Evolutionary conservation across 1,140 invertebrate species (phyloP).

Genomic region (Drosophila quadrilineata): DNA sequence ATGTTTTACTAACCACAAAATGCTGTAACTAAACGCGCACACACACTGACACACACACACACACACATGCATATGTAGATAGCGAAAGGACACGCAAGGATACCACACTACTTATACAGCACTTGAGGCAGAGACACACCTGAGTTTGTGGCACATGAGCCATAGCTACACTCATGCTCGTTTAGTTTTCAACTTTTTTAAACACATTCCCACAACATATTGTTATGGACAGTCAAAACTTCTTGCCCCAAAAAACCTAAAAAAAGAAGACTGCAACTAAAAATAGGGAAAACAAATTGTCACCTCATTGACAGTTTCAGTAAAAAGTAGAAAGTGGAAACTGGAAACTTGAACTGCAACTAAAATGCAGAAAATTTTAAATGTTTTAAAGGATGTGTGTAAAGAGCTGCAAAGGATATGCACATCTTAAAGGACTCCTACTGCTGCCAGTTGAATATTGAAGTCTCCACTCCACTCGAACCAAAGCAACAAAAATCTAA

Average conservation of each 20-base stretch:
- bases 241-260: slow-evolving; percentile 61
- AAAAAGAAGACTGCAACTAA: too few species aligned
- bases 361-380: slow-evolving; percentile 28
- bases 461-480: too few species aligned
- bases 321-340: too few species aligned
- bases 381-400: too few species aligned
- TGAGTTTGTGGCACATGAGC: slow-evolving; percentile 29
- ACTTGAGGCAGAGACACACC: slow-evolving; percentile 49
- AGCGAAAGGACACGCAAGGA: slow-evolving; percentile 42
- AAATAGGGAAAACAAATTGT: too few species aligned
- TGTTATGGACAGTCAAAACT: slow-evolving; percentile 63
- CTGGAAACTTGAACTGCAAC: too few species aligned
- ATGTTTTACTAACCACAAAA: slow-evolving; percentile 78
- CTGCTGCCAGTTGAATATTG: too few species aligned
- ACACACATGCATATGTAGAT: slow-evolving; percentile 13
- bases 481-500: too few species aligned
- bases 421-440: too few species aligned
- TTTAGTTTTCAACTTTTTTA: slow-evolving; percentile 47
- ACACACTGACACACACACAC: slow-evolving; percentile 17
- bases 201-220: slow-evolving; percentile 42
- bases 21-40: slow-evolving; percentile 69
- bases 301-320: slow-evolving; percentile 59
- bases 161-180: slow-evolving; percentile 31
- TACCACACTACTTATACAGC: slow-evolving; percentile 55
- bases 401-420: too few species aligned